Percentiles rank a stretch among this genome's conserved stretches.
phyloP scores from a whole-genome alignment of 1,140 invertebrate species.

The Aphelinus certus region DNA sequence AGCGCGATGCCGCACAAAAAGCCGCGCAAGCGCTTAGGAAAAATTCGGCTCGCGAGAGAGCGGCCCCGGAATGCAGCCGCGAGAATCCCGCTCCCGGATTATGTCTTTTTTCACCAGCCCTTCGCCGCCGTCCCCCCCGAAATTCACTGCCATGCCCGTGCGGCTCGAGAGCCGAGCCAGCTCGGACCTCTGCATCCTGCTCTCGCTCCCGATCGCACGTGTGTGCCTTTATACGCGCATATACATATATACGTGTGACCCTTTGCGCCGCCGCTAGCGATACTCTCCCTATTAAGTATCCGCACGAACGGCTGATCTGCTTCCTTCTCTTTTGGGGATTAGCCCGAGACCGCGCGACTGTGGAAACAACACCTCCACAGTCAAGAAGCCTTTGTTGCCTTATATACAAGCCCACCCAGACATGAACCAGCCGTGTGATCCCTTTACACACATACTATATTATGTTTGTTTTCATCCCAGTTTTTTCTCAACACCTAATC shows the following conservation, averaged over 20 bases:
- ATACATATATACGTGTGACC: neutral
- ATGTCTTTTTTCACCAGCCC: conserved; percentile 12
- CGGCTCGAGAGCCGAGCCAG: no score
- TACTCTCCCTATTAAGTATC: neutral
- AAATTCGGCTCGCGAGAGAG: neutral
- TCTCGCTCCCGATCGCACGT: neutral
- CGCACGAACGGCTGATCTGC: neutral
- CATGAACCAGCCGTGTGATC: no score
- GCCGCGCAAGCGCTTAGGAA: neutral
- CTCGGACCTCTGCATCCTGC: neutral
- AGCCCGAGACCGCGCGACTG: neutral
- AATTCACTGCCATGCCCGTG: no score
- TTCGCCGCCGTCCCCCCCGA: neutral
- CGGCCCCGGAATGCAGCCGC: neutral
- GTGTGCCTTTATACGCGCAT: neutral
- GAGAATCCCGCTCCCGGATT: conserved; percentile 9
- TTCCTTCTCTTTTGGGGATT: conserved; percentile 16
- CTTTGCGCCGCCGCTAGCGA: neutral
- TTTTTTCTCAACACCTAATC: no score
- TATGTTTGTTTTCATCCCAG: no score
- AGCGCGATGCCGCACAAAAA: no score
- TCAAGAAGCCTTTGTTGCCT: no score
- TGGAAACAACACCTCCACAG: no score
- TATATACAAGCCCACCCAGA: no score
- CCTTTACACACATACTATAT: no score